phyloP scores from a whole-genome alignment of 2,797 vertebrate genomes.

The Galaxias olidus region DNA sequence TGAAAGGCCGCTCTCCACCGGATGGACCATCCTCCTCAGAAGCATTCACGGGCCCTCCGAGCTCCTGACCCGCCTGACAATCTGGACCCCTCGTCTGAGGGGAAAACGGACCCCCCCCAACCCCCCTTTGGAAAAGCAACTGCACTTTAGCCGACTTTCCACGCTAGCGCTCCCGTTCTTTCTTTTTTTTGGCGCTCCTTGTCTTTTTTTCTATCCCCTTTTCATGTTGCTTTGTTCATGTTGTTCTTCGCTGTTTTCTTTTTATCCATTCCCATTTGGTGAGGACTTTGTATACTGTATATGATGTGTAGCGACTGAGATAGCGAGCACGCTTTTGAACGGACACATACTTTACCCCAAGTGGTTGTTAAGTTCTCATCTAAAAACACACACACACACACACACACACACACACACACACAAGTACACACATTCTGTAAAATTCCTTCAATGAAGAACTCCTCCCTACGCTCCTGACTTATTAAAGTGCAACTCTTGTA shows the following conservation, averaged over 20 bases:
- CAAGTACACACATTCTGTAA: neutral
- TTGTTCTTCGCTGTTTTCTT: conserved; percentile 11
- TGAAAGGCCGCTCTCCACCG: no score
- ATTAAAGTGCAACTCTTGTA: conserved; percentile 9
- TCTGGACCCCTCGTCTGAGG: conserved; percentile 47
- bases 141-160: conserved; percentile 69
- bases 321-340: neutral
- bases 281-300: neutral
- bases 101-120: conserved; percentile 38
- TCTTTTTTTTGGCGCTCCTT: conserved; percentile 27
- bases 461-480: neutral
- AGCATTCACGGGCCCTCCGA: conserved; percentile 23
- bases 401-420: neutral
- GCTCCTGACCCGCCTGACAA: conserved; percentile 58
- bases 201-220: neutral
- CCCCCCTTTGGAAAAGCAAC: conserved; percentile 50
- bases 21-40: neutral
- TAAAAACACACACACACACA: neutral
- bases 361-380: neutral
- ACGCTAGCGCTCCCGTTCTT: conserved; percentile 34
- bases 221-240: neutral
- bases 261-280: no score
- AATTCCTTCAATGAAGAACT: neutral
- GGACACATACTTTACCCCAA: neutral
- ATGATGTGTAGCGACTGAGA: conserved; percentile 10